Evolutionary conservation across 2,888 invertebrate species (phyloP).

Genomic region (Xestoiulus laeticollis): DNA sequence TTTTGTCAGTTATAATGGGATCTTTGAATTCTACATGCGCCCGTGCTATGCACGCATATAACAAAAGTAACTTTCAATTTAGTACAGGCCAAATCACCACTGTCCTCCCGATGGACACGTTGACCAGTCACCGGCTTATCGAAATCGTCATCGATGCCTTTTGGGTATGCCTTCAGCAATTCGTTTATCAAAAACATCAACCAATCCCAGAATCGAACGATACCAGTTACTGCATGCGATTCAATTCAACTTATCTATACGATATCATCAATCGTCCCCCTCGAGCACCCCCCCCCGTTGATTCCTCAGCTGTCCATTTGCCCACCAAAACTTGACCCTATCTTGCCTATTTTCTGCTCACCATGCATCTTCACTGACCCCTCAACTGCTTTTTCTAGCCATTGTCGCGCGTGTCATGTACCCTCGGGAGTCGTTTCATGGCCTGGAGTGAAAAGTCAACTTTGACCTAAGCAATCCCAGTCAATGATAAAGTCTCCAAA

Average conservation of each 20-base stretch:
- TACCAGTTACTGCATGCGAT: not conserved
- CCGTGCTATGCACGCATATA: too few relatives aligned
- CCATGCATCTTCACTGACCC: not conserved
- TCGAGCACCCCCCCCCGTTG: not conserved
- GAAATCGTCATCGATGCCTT: constrained; percentile 16
- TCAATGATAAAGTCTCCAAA: too few relatives aligned
- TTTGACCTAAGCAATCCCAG: too few relatives aligned
- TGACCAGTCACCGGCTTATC: constrained; percentile 32
- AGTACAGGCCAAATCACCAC: not conserved
- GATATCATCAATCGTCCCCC: constrained; percentile 1
- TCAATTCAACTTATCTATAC: not conserved
- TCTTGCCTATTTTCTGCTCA: not conserved
- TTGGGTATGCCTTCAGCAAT: not conserved
- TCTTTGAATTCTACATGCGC: too few relatives aligned
- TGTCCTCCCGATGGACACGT: not conserved
- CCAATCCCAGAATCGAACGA: not conserved
- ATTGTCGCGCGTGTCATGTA: not conserved
- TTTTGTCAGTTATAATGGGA: too few relatives aligned
- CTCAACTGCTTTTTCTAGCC: not conserved
- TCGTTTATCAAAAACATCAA: not conserved
- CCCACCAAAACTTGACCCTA: constrained; percentile 7
- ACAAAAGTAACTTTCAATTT: not conserved
- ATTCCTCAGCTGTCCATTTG: not conserved
- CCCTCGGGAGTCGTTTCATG: not conserved
- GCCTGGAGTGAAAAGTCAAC: too few relatives aligned